These are phyloP conservation scores for Falco columbarius DNA, from an alignment of 2,797 vertebrate species.

Conservation along the genomic window DNA sequence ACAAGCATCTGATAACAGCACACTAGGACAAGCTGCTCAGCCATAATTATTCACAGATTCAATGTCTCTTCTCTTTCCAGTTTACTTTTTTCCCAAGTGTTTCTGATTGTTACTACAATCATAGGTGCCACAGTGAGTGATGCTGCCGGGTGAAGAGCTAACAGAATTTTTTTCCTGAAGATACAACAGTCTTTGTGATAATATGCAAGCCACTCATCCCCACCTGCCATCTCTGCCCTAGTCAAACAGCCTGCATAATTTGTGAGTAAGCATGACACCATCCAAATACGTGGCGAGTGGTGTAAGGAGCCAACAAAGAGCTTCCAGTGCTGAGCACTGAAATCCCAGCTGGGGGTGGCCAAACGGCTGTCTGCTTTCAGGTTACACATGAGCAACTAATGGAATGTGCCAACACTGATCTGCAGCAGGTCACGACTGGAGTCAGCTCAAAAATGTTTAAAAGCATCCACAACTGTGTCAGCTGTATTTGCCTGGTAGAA, in stretches of 20 bases:
- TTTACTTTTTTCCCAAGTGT: not conserved
- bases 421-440: not conserved
- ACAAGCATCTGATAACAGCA: not conserved
- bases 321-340: not conserved
- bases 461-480: not conserved
- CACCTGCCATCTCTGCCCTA: not conserved
- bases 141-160: not conserved
- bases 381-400: not conserved
- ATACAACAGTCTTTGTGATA: not conserved
- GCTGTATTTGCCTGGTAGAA: not conserved
- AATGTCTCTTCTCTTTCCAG: not conserved
- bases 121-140: not conserved
- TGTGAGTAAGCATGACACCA: not conserved
- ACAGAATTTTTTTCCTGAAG: not conserved
- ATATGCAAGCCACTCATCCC: not conserved
- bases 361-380: not conserved
- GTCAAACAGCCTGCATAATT: not conserved
- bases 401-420: not conserved
- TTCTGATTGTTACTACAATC: not conserved
- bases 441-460: not conserved
- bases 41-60: not conserved
- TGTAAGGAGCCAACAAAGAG: not conserved
- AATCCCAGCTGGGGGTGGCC: not conserved
- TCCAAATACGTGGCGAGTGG: not conserved
- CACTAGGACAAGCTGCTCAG: not conserved